Conservation (phyloP, 2,888 invertebrate species). For the Habrosyne pyritoides region DNA sequence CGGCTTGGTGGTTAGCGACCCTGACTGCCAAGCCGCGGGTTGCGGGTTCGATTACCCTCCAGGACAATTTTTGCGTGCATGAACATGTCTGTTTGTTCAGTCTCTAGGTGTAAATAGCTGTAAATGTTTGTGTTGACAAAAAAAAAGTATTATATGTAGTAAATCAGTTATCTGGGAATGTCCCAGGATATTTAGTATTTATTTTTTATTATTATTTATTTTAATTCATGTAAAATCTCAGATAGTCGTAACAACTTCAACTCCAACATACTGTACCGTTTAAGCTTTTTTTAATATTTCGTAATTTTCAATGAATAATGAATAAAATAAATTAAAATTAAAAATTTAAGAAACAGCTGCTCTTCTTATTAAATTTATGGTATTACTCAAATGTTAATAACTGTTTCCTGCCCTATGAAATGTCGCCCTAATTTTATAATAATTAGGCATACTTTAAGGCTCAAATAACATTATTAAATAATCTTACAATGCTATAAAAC, state of each 20-base stretch:
- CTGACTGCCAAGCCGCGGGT: too few relatives aligned
- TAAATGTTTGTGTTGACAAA: background rate
- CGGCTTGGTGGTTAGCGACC: too few relatives aligned
- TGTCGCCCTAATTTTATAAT: background rate
- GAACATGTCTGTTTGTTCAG: too few relatives aligned
- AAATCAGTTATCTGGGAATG: too few relatives aligned
- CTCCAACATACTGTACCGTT: background rate
- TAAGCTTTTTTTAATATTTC: background rate
- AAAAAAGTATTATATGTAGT: too few relatives aligned
- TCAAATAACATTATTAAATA: slow-evolving; percentile 1
- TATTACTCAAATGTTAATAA: background rate
- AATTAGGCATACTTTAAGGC: background rate
- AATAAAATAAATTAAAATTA: background rate
- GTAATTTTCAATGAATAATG: background rate
- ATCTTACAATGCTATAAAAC: background rate
- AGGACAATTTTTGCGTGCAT: too few relatives aligned
- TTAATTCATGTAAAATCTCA: too few relatives aligned
- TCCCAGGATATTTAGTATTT: too few relatives aligned
- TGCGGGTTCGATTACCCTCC: too few relatives aligned
- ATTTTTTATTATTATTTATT: too few relatives aligned
- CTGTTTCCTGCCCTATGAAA: slow-evolving; percentile 1
- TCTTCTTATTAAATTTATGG: background rate
- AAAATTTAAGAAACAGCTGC: background rate
- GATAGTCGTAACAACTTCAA: too few relatives aligned
- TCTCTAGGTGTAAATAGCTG: too few relatives aligned